These are phyloP conservation scores for Aradus depressus DNA, from an alignment of 2,888 invertebrate species.

Conservation along the genomic window DNA sequence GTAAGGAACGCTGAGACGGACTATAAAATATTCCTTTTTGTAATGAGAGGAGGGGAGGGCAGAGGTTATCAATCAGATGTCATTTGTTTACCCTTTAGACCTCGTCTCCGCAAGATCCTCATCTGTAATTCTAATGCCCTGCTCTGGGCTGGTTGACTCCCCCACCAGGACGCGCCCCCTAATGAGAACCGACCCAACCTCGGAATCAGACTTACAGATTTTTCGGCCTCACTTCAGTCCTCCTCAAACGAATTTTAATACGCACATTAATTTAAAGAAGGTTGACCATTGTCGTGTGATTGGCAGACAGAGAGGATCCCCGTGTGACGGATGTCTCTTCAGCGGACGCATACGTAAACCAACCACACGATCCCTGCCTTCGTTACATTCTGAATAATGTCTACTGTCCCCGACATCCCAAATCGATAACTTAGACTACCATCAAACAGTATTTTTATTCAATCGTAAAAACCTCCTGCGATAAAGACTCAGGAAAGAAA, in stretches of 20 bases:
- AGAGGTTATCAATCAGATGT: slow-evolving; percentile 12
- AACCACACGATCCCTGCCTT: too few relatives aligned
- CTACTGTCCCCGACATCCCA: too few relatives aligned
- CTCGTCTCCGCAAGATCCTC: slow-evolving; percentile 7
- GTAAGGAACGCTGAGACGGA: background rate
- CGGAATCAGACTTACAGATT: slow-evolving; percentile 15
- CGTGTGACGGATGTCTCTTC: background rate
- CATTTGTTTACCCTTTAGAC: slow-evolving; percentile 19
- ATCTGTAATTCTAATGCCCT: slow-evolving; percentile 16
- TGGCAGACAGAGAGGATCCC: slow-evolving; percentile 1
- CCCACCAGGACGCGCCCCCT: too few relatives aligned
- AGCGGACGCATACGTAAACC: too few relatives aligned
- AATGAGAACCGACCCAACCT: too few relatives aligned
- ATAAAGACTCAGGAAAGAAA: too few relatives aligned
- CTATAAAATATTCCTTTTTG: slow-evolving; percentile 14
- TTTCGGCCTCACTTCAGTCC: slow-evolving; percentile 2
- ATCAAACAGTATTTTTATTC: too few relatives aligned
- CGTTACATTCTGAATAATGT: too few relatives aligned
- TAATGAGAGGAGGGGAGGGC: slow-evolving; percentile 8
- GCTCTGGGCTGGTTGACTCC: too few relatives aligned
- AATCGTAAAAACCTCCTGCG: too few relatives aligned
- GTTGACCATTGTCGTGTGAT: slow-evolving; percentile 2
- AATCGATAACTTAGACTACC: too few relatives aligned
- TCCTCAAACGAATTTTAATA: slow-evolving; percentile 13
- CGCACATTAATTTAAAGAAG: slow-evolving; percentile 18